Percentiles rank a stretch among this genome's conserved stretches.
These are phyloP conservation scores for Chloroceryle inda DNA, from an alignment of 2,797 vertebrate genomes.

Conservation along the genomic window DNA sequence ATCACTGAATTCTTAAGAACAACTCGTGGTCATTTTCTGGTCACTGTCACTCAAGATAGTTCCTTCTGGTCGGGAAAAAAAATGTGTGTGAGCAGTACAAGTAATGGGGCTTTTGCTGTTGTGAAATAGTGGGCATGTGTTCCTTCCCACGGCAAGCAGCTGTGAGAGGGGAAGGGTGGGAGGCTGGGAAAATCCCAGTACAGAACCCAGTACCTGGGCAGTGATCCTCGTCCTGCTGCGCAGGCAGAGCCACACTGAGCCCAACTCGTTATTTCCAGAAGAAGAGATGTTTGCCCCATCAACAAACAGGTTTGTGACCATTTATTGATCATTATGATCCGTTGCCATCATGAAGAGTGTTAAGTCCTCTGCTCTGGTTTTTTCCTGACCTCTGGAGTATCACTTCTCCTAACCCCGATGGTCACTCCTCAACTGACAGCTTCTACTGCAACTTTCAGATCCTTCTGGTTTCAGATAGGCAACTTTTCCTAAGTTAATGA, in stretches of 20 bases:
- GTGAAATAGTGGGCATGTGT: background rate
- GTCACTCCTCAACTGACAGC: background rate
- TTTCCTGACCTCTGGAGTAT: background rate
- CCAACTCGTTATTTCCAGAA: background rate
- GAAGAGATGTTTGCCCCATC: background rate
- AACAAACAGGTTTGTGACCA: background rate
- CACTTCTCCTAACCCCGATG: background rate
- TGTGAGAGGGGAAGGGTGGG: background rate
- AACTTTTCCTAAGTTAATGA: background rate
- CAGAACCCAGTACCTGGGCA: background rate
- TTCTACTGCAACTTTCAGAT: background rate
- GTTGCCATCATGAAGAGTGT: background rate
- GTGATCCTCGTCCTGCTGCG: background rate
- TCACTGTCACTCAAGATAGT: background rate
- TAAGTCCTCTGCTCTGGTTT: background rate
- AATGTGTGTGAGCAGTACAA: background rate
- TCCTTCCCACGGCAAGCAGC: constrained; percentile 6
- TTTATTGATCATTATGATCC: too few relatives aligned
- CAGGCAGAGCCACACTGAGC: background rate
- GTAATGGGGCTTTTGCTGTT: background rate
- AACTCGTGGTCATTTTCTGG: background rate
- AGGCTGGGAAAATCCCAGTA: background rate
- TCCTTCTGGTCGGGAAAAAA: background rate
- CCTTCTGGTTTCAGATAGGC: background rate
- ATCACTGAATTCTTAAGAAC: background rate